Conservation (phyloP, 2,888 invertebrate species). For the Athripsodes cinereus region DNA sequence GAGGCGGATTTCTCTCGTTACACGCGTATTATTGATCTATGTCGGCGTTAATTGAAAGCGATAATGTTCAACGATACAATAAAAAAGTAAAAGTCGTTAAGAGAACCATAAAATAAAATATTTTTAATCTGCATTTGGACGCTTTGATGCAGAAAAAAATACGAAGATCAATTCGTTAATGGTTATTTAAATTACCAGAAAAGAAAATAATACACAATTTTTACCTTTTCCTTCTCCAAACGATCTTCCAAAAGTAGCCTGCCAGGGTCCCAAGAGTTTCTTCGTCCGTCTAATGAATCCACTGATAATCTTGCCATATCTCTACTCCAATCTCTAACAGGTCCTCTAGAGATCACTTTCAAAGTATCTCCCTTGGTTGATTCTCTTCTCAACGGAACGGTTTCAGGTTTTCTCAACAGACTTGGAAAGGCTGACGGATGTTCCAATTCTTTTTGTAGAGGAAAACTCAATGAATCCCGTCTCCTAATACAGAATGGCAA, state of each 20-base stretch:
- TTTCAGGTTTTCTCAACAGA: slow-evolving; percentile 56
- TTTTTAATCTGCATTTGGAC: no score
- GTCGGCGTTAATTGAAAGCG: no score
- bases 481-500: slow-evolving; percentile 39
- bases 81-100: no score
- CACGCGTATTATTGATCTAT: no score
- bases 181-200: no score
- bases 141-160: no score
- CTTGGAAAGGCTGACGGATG: slow-evolving; percentile 70
- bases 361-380: slow-evolving; percentile 29
- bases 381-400: slow-evolving; percentile 34
- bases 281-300: slow-evolving; percentile 66
- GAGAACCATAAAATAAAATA: no score
- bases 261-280: slow-evolving; percentile 64
- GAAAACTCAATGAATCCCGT: slow-evolving; percentile 54
- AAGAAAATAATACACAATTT: not conserved
- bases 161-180: no score
- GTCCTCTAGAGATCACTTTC: slow-evolving; percentile 27
- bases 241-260: slow-evolving; percentile 37
- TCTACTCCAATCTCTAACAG: slow-evolving; percentile 43
- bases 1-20: no score
- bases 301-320: slow-evolving; percentile 58
- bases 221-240: slow-evolving; percentile 5
- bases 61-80: no score
- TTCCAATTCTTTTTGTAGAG: slow-evolving; percentile 52